phyloP scores from a whole-genome alignment of 2,113 vertebrate genomes.

The Otis tarda region DNA sequence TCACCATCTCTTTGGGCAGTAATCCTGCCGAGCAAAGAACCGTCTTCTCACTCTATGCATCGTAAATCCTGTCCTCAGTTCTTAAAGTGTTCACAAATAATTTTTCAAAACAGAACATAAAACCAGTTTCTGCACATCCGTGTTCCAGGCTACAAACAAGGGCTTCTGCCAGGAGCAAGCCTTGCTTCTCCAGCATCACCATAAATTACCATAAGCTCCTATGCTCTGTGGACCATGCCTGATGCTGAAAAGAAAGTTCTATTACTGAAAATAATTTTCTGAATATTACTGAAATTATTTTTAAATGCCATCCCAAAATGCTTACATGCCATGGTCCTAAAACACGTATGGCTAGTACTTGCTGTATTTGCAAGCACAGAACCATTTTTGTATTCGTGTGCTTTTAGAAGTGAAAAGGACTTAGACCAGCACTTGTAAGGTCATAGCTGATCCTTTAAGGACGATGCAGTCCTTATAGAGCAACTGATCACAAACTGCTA shows the following conservation, averaged over 20 bases:
- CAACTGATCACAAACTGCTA: not conserved
- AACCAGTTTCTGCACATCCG: not conserved
- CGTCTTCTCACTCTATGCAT: not conserved
- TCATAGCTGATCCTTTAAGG: not conserved
- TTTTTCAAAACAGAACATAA: not conserved
- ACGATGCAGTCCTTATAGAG: not conserved
- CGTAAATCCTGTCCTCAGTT: not conserved
- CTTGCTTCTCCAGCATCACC: not conserved
- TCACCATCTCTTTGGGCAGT: not conserved
- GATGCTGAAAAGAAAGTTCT: not conserved
- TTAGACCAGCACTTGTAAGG: not conserved
- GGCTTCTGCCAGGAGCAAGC: not conserved
- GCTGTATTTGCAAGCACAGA: not conserved
- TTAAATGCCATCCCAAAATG: not conserved
- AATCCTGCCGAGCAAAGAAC: not conserved
- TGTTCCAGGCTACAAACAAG: not conserved
- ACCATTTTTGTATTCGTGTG: not conserved
- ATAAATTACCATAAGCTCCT: not conserved
- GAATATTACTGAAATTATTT: not conserved
- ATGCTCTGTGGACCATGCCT: fast-evolving
- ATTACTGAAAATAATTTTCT: not conserved
- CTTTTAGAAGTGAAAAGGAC: not conserved
- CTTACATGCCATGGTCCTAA: not conserved
- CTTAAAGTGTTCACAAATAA: not conserved
- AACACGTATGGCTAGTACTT: not conserved